Conservation (phyloP, 1,140 invertebrate species). For the Drosophila miranda region DNA sequence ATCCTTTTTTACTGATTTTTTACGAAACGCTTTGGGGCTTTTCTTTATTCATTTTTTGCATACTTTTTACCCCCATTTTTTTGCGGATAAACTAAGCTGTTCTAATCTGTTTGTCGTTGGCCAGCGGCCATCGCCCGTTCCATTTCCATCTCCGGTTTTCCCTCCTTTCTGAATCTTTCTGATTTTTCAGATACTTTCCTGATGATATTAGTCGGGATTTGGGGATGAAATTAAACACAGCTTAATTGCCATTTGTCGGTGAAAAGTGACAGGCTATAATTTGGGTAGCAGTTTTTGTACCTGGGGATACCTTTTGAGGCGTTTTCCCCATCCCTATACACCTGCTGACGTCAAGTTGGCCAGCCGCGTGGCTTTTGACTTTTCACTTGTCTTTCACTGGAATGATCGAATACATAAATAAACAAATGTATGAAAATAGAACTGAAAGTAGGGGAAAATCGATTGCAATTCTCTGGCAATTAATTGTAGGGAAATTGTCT, state of each 20-base stretch:
- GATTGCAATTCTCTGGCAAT: conserved; percentile 40
- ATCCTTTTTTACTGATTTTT: conserved; percentile 63
- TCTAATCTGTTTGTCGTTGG: conserved; percentile 72
- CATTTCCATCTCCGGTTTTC: not conserved
- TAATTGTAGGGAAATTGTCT: conserved; percentile 45
- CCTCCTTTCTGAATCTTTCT: conserved; percentile 3
- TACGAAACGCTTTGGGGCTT: conserved; percentile 42
- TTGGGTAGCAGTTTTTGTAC: no score
- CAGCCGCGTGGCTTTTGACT: conserved; percentile 50
- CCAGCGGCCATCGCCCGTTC: conserved; percentile 15
- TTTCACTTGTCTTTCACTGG: conserved; percentile 63
- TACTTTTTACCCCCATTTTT: conserved; percentile 20
- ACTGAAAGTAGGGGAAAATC: conserved; percentile 44
- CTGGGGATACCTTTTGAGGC: conserved; percentile 15
- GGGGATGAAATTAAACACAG: conserved; percentile 30
- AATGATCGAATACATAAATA: conserved; percentile 51
- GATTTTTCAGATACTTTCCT: conserved; percentile 53
- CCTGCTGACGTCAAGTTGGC: conserved; percentile 49
- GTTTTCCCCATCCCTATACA: not conserved
- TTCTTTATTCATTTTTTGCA: conserved; percentile 52
- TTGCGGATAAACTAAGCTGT: conserved; percentile 53
- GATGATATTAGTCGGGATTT: conserved; percentile 50
- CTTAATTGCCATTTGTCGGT: conserved; percentile 47
- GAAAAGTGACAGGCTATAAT: conserved; percentile 32
- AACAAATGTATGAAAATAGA: conserved; percentile 49